Percentiles rank a stretch among this genome's conserved stretches.
Evolutionary conservation across 2,113 vertebrate genomes (phyloP).

Genomic region (Pionites leucogaster): DNA sequence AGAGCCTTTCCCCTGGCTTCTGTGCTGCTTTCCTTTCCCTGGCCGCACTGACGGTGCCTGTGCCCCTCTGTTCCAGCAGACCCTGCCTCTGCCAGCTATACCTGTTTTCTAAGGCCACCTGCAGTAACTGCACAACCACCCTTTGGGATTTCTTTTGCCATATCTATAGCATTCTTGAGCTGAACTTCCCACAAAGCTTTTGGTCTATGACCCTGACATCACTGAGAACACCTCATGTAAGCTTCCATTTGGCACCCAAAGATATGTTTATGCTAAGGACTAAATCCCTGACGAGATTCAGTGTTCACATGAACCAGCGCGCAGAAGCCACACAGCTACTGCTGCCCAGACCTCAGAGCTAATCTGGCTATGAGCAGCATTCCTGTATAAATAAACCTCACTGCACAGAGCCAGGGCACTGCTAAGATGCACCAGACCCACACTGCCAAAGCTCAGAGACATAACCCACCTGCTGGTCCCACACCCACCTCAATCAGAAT

Average conservation of each 20-base stretch:
- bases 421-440: not conserved
- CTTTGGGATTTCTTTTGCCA: not conserved
- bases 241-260: rapidly evolving
- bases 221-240: not conserved
- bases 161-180: not conserved
- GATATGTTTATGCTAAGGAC: not conserved
- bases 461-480: not conserved
- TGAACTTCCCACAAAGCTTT: not conserved
- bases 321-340: not conserved
- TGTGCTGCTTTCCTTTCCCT: not conserved
- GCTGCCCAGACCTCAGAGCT: not conserved
- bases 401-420: not conserved
- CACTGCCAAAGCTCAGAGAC: not conserved
- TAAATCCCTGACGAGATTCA: not conserved
- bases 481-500: not conserved
- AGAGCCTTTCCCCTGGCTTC: not conserved
- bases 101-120: not conserved
- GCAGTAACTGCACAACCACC: not conserved
- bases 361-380: rapidly evolving
- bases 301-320: not conserved
- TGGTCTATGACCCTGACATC: rapidly evolving
- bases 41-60: not conserved
- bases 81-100: not conserved
- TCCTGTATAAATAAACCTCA: not conserved
- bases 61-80: not conserved